These are phyloP conservation scores for Tiliacea citrago DNA, from an alignment of 2,888 invertebrate genomes.

Conservation along the genomic window DNA sequence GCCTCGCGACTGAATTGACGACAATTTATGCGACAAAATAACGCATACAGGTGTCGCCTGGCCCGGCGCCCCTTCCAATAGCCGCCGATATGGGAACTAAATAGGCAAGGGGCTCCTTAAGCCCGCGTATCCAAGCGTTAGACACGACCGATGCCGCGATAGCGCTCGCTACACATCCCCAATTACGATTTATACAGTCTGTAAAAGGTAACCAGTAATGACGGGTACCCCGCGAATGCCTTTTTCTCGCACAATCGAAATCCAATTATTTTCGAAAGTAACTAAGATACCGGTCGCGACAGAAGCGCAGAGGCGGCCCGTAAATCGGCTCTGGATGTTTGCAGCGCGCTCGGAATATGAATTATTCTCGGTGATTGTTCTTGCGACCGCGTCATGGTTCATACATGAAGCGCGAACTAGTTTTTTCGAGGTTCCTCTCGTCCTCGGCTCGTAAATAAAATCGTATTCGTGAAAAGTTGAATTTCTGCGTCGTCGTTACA, in stretches of 20 bases:
- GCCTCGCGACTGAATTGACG: conserved; percentile 82
- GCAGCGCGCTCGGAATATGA: conserved; percentile 90
- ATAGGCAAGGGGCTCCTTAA: conserved; percentile 83
- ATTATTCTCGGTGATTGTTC: conserved; percentile 90
- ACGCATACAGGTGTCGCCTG: conserved; percentile 89
- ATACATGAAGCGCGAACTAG: conserved; percentile 90
- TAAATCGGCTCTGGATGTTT: conserved; percentile 88
- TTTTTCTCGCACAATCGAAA: conserved; percentile 89
- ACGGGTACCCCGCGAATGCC: conserved; percentile 80
- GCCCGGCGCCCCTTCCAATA: conserved; percentile 84
- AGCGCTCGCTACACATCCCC: conserved; percentile 82
- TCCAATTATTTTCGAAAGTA: conserved; percentile 90
- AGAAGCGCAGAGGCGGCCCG: conserved; percentile 83
- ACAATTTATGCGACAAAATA: conserved; percentile 89
- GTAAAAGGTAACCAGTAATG: conserved; percentile 89
- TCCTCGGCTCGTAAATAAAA: conserved; percentile 82
- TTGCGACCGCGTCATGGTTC: conserved; percentile 89
- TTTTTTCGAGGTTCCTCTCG: conserved; percentile 82
- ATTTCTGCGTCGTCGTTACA: conserved; percentile 75
- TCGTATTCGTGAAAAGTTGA: conserved; percentile 81
- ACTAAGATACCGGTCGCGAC: conserved; percentile 86
- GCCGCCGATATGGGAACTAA: conserved; percentile 83
- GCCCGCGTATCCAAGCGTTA: conserved; percentile 82
- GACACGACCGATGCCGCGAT: conserved; percentile 83
- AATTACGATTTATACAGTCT: conserved; percentile 88